Evolutionary conservation across 2,888 invertebrate species (phyloP), one percentile per base, ranked within the genome.

Genomic region (Sinopyrophorus schimmeli): DNA sequence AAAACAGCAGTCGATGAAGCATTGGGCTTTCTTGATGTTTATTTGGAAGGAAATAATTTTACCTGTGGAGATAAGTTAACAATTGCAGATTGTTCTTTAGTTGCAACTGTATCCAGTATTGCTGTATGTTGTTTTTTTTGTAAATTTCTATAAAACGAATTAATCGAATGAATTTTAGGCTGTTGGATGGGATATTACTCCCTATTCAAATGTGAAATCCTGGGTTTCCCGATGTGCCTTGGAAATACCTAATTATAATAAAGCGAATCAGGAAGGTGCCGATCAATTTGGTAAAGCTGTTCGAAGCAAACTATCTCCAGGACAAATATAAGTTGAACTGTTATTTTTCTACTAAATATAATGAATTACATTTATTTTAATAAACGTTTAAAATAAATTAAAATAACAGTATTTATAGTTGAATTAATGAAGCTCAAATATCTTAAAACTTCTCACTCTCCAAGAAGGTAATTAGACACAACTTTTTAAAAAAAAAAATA

Each of bases 31-130:
- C 65, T 85, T 24, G 79, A 85, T 41, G 71, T 74, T 14, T 83
- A 81, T 62, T 68, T 85, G 26, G 76, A 74, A 44, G 77, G 74
- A 10, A 77, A 75, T 31, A 75, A 80, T 54, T 86, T 81, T 77
- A 79, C 81, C 17, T 78, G 82, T 14, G 84, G 84, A 3, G 75
- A 81, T 28, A 70, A 76, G 32, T 68, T 79, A 20, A 84, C 85
- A 7, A 77, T 86, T 49, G 86, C 86, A 20, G 86, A 86, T 64
- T 78, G 80, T 57, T 76, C 78, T 3, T 75, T 81, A 42, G 77
- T 77, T 46, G 77, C 83, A 9, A 79, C 81, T 3, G 30, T 81
- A 12, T 75, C 80, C 3, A 77, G 75, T 57, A 77, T 81, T 61
- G 68, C 77, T 61, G 82, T 82, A 73, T 74, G 76, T 64, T 41